Conservation (phyloP, 2,888 invertebrate genomes). For the Saturnia pavonia region DNA sequence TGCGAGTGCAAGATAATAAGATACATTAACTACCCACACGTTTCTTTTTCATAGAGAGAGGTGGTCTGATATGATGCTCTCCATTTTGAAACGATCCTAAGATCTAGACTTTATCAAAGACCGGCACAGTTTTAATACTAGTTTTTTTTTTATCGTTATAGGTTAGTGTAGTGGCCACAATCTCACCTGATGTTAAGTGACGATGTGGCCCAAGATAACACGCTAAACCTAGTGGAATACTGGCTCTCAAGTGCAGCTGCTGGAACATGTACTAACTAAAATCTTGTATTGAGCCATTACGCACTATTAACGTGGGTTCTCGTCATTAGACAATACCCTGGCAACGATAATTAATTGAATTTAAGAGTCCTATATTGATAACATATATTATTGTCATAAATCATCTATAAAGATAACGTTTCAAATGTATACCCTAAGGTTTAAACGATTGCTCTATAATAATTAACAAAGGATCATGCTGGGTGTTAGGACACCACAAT, state of each 20-base stretch:
- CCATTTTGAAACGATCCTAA: no score
- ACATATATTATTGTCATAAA: neutral
- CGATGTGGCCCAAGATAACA: no score
- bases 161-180: no score
- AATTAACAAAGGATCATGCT: neutral
- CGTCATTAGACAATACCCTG: neutral
- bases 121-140: no score
- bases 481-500: neutral
- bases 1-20: neutral
- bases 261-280: no score
- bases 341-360: neutral
- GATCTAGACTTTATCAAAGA: no score
- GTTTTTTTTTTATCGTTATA: no score
- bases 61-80: neutral
- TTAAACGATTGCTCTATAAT: neutral
- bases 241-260: no score
- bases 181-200: no score
- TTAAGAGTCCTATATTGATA: neutral
- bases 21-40: neutral
- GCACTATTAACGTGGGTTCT: no score
- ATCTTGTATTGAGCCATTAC: neutral
- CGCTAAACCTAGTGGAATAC: no score
- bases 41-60: neutral
- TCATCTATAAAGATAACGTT: neutral
- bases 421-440: neutral